Evolutionary conservation across 1,140 invertebrate species (phyloP), one percentile per base, ranked within the genome.

Genomic region (Phocides pigmalion): DNA sequence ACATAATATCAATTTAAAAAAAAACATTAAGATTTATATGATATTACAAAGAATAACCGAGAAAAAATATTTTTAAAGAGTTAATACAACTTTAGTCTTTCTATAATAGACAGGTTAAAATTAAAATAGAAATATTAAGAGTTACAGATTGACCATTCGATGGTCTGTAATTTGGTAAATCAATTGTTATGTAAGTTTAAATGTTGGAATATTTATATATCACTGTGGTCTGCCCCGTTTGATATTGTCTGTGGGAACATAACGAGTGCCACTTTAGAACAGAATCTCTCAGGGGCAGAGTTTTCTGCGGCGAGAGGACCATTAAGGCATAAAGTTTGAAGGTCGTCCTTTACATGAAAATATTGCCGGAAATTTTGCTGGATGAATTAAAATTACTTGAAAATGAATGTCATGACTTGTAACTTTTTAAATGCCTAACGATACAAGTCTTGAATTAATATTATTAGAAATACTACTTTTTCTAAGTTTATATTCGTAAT

Each of bases 151-250:
- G 51, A n/a, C 9, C 51, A 54, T 54, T 12, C 22, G 42, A 14
- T 56, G 39, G 37, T 12, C 12, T 25, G 42, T 41, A 56, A 56
- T 22, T 56, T 42, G 39, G 14, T 42, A 42, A 56, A 39, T 6
- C 19, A 44, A 58, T 44, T 44, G 53, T 44, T 58, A 68, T 39
- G 50, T 37, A 22, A 56, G 39, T 49, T 58, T 28, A 9, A 35
- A 47, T 47, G 59, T 59, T 41, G 67, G 68, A 74, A 72, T 77
- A 77, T 77, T 76, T 77, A 70, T n/a, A n/a, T 74, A 53, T 62
- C 66, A 32, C 15, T 62, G n/a, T n/a, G 50, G 28, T 58, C 39
- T 44, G 39, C 41, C 62, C 46, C 56, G 62, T 61, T 64, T 64
- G 67, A 66, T 51, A 44, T 63, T 68, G 63, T 69, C 65, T 66